phyloP scores from a whole-genome alignment of 2,888 invertebrate species.

The Itoplectis maculator region DNA sequence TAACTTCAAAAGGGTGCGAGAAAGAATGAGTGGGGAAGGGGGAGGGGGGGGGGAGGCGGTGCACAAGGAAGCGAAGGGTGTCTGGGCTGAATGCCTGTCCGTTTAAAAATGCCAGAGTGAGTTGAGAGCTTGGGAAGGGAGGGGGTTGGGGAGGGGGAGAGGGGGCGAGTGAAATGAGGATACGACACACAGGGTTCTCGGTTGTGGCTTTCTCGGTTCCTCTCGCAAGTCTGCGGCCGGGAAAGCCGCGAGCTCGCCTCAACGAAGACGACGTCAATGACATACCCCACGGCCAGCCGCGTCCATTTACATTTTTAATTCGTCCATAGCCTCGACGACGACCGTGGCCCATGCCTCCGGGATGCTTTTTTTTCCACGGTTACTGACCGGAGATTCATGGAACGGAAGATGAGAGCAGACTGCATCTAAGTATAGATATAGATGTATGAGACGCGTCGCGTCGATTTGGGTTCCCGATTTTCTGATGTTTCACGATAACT shows the following conservation, averaged over 20 bases:
- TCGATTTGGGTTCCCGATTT: too few species aligned
- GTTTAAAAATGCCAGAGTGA: conserved; percentile 64
- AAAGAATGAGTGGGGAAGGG: conserved; percentile 24
- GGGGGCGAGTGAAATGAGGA: conserved; percentile 14
- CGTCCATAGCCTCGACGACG: conserved; percentile 40
- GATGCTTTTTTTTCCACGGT: conserved; percentile 44
- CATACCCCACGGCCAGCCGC: conserved; percentile 52
- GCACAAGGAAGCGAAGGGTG: conserved; percentile 47
- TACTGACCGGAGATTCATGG: conserved; percentile 47
- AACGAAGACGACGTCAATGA: conserved; percentile 52
- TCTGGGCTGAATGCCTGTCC: conserved; percentile 65
- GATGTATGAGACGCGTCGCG: too few species aligned
- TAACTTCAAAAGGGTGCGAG: conserved; percentile 65
- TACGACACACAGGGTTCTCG: conserved; percentile 43
- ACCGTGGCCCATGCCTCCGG: conserved; percentile 52
- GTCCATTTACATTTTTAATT: conserved; percentile 64
- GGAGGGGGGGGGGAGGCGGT: neutral
- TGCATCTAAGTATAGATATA: neutral
- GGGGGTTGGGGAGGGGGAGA: too few species aligned
- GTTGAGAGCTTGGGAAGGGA: conserved; percentile 28
- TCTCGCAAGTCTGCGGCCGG: conserved; percentile 32
- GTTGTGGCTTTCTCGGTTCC: conserved; percentile 50
- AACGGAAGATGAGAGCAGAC: conserved; percentile 36
- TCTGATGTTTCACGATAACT: too few species aligned
- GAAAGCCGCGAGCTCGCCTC: conserved; percentile 32